These are phyloP conservation scores for Pseudopleuronectes americanus DNA, from an alignment of 2,797 vertebrate species.

Conservation along the genomic window DNA sequence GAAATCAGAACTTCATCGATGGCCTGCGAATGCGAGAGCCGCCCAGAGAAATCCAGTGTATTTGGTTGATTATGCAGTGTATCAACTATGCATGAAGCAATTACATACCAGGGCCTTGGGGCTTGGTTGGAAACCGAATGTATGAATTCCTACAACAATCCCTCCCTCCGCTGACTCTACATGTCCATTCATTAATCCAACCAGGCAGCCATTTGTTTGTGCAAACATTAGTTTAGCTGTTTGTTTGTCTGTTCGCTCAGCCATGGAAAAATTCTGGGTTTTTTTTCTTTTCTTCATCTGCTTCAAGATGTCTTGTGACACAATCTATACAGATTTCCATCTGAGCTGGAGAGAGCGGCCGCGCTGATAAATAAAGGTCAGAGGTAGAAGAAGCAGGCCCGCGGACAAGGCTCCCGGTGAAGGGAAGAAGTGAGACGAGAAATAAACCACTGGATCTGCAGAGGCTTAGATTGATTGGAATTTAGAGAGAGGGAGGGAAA, in stretches of 20 bases:
- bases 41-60: conserved; percentile 41
- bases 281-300: not conserved
- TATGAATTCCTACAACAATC: conserved; percentile 61
- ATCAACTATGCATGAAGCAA: conserved; percentile 83
- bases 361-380: conserved; percentile 69
- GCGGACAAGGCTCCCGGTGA: conserved; percentile 36
- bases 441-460: conserved; percentile 62
- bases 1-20: conserved; percentile 38
- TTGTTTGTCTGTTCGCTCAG: conserved; percentile 61
- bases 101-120: conserved; percentile 68
- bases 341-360: conserved; percentile 32
- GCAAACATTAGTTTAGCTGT: conserved; percentile 71
- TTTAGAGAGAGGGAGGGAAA: conserved; percentile 62
- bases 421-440: conserved; percentile 50
- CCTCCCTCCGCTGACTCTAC: conserved; percentile 40
- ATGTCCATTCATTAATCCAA: conserved; percentile 72
- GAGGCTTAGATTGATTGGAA: conserved; percentile 74
- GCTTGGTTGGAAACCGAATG: conserved; percentile 65
- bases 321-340: conserved; percentile 52
- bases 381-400: conserved; percentile 52
- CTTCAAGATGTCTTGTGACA: conserved; percentile 38
- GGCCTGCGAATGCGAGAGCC: conserved; percentile 37
- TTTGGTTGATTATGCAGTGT: conserved; percentile 76
- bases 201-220: conserved; percentile 62
- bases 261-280: conserved; percentile 13